phyloP scores from a whole-genome alignment of 2,888 invertebrate species.

The Acronicta leporina region DNA sequence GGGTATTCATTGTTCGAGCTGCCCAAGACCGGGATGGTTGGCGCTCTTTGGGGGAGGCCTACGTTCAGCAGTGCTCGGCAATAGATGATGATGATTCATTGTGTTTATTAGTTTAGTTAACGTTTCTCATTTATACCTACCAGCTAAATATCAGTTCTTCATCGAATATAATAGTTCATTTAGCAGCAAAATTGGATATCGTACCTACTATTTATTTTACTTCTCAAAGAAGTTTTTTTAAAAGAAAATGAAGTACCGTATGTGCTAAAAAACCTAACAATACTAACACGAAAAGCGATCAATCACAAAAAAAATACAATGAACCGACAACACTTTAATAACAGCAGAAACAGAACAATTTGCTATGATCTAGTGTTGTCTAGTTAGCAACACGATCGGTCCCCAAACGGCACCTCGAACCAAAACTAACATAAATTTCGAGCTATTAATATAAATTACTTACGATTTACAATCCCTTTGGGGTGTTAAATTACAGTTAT shows the following conservation, averaged over 20 bases:
- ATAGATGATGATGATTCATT: no score
- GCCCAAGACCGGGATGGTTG: no score
- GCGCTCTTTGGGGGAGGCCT: no score
- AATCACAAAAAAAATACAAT: constrained; percentile 26
- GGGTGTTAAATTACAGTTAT: constrained; percentile 80
- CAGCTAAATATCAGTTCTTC: no score
- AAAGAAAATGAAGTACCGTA: background rate
- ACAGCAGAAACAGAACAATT: constrained; percentile 58
- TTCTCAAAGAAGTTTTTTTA: background rate
- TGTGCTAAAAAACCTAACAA: background rate
- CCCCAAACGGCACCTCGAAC: constrained; percentile 77
- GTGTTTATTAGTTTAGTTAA: no score
- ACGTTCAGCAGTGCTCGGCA: no score
- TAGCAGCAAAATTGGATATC: no score
- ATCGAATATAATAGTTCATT: no score
- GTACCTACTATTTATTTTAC: no score
- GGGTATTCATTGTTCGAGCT: no score
- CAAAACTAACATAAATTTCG: constrained; percentile 82
- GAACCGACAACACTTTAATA: constrained; percentile 45
- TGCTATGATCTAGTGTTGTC: constrained; percentile 74
- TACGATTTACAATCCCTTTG: constrained; percentile 83
- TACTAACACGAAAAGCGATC: constrained; percentile 20
- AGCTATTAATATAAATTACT: constrained; percentile 87
- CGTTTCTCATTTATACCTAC: no score
- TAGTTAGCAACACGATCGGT: constrained; percentile 76